Evolutionary conservation across 2,888 invertebrate genomes (phyloP).

Genomic region (Acanthosepion lycidas): DNA sequence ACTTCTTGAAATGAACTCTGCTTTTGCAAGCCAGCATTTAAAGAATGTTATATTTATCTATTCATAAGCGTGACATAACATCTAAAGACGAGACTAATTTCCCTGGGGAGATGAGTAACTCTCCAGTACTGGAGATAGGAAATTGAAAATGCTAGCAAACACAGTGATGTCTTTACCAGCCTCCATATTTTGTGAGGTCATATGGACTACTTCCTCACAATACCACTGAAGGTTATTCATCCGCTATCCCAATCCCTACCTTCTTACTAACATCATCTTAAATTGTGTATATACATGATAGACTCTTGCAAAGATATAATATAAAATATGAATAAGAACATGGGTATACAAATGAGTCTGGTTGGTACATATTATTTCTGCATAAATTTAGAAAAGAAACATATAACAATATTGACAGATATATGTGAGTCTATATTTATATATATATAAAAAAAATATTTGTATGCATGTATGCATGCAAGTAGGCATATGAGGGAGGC

Average conservation of each 20-base stretch:
- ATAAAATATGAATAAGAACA: background rate
- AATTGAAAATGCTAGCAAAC: conserved; percentile 33
- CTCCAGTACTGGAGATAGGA: conserved; percentile 33
- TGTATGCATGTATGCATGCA: no score
- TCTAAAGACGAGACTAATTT: conserved; percentile 33
- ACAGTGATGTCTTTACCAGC: conserved; percentile 33
- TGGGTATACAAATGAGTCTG: background rate
- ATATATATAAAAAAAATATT: background rate
- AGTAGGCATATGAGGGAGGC: no score
- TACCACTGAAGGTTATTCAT: background rate
- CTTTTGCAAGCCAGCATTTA: conserved; percentile 13
- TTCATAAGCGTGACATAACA: conserved; percentile 33
- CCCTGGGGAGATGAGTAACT: conserved; percentile 22
- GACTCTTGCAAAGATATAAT: background rate
- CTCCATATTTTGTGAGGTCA: conserved; percentile 21
- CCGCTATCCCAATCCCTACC: background rate
- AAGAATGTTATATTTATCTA: conserved; percentile 33
- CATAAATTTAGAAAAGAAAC: no score
- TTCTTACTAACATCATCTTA: background rate
- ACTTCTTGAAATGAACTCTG: conserved; percentile 23
- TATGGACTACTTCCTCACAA: background rate
- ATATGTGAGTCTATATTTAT: background rate
- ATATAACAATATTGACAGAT: background rate
- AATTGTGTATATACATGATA: background rate
- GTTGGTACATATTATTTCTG: background rate